Evolutionary conservation across 2,888 invertebrate genomes (phyloP), one percentile per base, ranked within the genome.

Genomic region (Ptycholaimellus sp.): DNA sequence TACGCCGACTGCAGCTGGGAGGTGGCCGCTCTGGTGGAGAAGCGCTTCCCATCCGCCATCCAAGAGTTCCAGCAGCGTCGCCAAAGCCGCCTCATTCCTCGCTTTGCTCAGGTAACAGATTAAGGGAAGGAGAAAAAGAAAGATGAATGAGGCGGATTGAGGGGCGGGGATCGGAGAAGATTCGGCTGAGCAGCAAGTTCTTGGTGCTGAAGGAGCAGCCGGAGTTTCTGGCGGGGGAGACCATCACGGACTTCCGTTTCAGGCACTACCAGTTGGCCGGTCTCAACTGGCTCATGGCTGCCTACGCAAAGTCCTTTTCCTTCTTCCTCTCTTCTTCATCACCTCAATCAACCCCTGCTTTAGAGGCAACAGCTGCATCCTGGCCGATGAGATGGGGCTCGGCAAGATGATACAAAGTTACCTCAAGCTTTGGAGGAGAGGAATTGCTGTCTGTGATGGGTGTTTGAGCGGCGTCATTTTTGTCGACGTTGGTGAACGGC

Each of bases 321-420:
- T n/a, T n/a, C n/a, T n/a, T n/a, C n/a, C n/a, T n/a, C n/a, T n/a
- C n/a, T n/a, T 27, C n/a, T 27, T n/a, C n/a, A 9, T 27, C 27
- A 9, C 27, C 9, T 27, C n/a, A n/a, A 27, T 27, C 9, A 27
- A 11, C 27, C 11, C 27, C 11, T 20, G 21, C 47, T 58, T 53
- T 44, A 63, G 62, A 65, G 79, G 82, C 52, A 90, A 93, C 63
- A 78, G 79, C 42, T 83, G 82, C n/a, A 96, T 96, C 57, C 68
- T 96, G 51, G 96, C 96, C 19, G 96, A 99, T 65, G 96, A 99
- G 68, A 99, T 96, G 96, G 96, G 96, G 44, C 70, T 87, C 46
- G 87, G 85, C 50, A 87, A 90, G 71, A 90, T 87, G 11, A 68
- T 72, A 51, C 79, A 96, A 72, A n/a, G n/a, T n/a, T n/a, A n/a